Evolutionary conservation across 2,888 invertebrate genomes (phyloP), one percentile per base, ranked within the genome.

Genomic region (Chymomyza procnemis): DNA sequence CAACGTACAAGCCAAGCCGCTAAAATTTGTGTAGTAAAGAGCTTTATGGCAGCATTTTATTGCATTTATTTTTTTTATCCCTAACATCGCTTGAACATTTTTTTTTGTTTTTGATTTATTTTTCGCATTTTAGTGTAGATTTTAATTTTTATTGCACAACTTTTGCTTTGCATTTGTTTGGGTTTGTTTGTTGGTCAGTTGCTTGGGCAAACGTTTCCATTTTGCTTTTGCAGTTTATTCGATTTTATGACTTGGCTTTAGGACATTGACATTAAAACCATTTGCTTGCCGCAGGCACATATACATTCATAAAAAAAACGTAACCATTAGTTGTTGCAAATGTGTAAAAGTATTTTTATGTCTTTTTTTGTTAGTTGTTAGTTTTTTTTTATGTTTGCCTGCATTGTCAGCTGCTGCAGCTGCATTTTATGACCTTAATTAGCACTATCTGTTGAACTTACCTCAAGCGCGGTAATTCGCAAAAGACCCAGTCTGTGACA

Each of bases 401-500:
- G 67, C 59, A 59, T 21, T 61, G 52, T 41, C 12, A 16, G 64
- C 52, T 16, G 64, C 47, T 16, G 34, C 34, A 41, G 56, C 19
- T 56, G 56, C 8, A n/a, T 21, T 26, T 22, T 14, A 14, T 58
- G 22, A 3, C 12, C 48, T 50, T 50, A 54, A 54, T 54, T 54
- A 54, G 22, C 54, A 21, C 21, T 6, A 22, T 21, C 54, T 50
- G 54, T 19, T 4, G 21, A 56, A 79, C 90, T 89, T 87, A 94
- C 94, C 94, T 93, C 84, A 95, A 92, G 90, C 93, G 94, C 12
- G 95, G 95, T 73, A 95, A 91, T 89, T 95, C 94, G 89, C 95
- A 95, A 91, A 93, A 94, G 18, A 96, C 93, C 96, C 96, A 96
- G 89, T 96, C 96, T 71, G 94, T 93, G 34, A 95, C 95, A 88